Evolutionary conservation across 2,888 invertebrate genomes (phyloP), one percentile per base, ranked within the genome.

Genomic region (Noctua fimbriata): DNA sequence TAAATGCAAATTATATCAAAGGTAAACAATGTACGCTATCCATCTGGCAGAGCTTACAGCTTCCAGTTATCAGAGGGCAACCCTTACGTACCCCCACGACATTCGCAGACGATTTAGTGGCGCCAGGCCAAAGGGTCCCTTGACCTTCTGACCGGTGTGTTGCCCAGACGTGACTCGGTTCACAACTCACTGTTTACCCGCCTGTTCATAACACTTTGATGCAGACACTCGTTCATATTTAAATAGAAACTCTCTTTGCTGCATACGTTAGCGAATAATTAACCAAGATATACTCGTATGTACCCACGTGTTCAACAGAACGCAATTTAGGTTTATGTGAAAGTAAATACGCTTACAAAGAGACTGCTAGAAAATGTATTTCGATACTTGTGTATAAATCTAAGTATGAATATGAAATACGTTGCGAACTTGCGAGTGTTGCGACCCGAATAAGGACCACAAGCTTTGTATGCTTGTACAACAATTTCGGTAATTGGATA

Each of bases 21-120:
- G 66, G 76, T 77, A 75, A 73, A 79, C 72, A 78, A 65, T 52
- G 36, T 69, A 66, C 44, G 66, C 44, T 73, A 88, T 79, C 76
- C 63, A 71, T 76, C 74, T 80, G 52, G 52, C 24, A 24, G 58
- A 77, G 76, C 82, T 79, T 80, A 85, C 67, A 73, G 76, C 73
- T 79, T 79, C 83, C 55, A 67, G 78, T 81, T 91, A 91, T 91
- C 89, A 90, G 86, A 82, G 83, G 86, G 76, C 85, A 90, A 91
- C 90, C 89, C 87, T 89, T 93, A 90, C 89, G 88, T 82, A 91
- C 87, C 88, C 66, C 73, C 87, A 49, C 81, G 85, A 87, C 85
- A 89, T 92, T 92, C 91, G 89, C 90, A 92, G 92, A 93, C 92
- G 91, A 93, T 94, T 93, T 93, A 93, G 91, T 92, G 90, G 90